A percentile compares a stretch with the other conserved stretches of the same genome.
Evolutionary conservation across 1,140 invertebrate species (phyloP).

Genomic region (Laupala kohalensis): DNA sequence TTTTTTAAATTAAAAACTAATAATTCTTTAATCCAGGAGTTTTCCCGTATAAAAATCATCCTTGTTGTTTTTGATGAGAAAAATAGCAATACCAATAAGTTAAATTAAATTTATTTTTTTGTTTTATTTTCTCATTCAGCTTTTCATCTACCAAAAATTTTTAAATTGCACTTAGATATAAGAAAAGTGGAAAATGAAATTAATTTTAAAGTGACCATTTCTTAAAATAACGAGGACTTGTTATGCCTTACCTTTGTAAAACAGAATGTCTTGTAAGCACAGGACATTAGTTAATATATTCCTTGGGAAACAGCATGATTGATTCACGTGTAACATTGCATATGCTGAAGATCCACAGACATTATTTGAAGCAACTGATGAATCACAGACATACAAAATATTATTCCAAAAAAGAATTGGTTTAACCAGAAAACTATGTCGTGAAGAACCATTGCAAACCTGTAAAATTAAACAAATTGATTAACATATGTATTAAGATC

Average conservation of each 20-base stretch:
- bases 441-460: background rate
- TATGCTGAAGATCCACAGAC: background rate
- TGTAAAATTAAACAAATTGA: background rate
- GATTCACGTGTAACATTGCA: background rate
- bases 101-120: too few relatives aligned
- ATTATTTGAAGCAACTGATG: background rate
- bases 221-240: too few relatives aligned
- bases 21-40: too few relatives aligned
- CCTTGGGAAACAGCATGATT: background rate
- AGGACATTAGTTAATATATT: background rate
- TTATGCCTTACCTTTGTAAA: background rate
- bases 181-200: too few relatives aligned
- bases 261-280: background rate
- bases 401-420: background rate
- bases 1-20: too few relatives aligned
- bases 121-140: too few relatives aligned
- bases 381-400: background rate
- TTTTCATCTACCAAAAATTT: too few relatives aligned
- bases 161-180: too few relatives aligned
- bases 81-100: too few relatives aligned
- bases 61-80: too few relatives aligned
- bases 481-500: background rate
- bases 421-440: background rate
- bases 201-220: too few relatives aligned
- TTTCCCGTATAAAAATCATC: too few relatives aligned